Base-by-base conservation (phyloP, 2,797 vertebrate species). In the Rhadinocentrus ornatus region DNA sequence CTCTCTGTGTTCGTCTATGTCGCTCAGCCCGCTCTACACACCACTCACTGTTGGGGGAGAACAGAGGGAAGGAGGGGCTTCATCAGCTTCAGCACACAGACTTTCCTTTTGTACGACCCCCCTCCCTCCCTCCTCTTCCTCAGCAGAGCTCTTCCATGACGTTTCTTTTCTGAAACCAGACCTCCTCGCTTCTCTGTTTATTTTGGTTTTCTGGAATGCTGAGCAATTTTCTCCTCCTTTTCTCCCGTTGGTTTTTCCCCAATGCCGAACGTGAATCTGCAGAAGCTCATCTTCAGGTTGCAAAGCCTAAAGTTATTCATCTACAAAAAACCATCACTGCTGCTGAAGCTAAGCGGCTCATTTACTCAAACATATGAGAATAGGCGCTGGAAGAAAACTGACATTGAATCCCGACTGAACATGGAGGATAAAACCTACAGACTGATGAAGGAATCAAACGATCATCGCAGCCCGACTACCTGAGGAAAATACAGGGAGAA, bases 1-100 rank as follows among this genome's bases (percentile, higher is more conserved):
- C 73, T 37, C 29, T 22, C 35, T 58, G 9, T 71, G 44, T 75
- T 22, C 35, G 60, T 70, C 52, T 64, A 46, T 77, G 79, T 78
- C 3, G 59, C 73, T 87, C 81, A 18, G 66, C 66, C 76, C 6
- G 58, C 44, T 68, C 73, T 22, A 69, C 26, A 44, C 27, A 16
- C 61, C 64, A 0, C 85, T 83, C 90, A 91, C 95, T 96, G 93
- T 35, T 88, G 71, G 81, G 73, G 78, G 84, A 92, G 76, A 89
- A 91, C 85, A 91, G 85, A 88, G 68, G 61, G 79, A 81, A 82
- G 91, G 90, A 77, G 91, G 88, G 78, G 81, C 86, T 81, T 88
- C 27, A 37, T 75, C 57, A 83, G 81, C 69, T 15, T 55, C 68
- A 74, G 85, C 85, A 82, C 85, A 82, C 86, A 93, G 83, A 81